Percentiles rank a stretch among this genome's conserved stretches.
Evolutionary conservation across 2,113 vertebrate genomes (phyloP).

Genomic region (Meleagris gallopavo): DNA sequence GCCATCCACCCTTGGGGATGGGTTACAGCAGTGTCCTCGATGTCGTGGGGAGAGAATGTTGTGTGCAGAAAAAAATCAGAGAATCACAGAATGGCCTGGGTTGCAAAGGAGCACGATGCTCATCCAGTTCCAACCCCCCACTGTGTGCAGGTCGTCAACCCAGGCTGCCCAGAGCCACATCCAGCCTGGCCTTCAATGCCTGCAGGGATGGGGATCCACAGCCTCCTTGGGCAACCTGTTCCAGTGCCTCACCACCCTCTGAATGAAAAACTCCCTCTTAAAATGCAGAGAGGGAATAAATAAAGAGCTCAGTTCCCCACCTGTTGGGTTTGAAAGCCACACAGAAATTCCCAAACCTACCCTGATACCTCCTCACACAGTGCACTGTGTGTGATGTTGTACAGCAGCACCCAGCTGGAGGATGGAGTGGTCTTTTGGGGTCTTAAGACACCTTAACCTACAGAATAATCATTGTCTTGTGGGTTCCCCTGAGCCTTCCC

Average conservation of each 20-base stretch:
- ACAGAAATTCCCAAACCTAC: neutral
- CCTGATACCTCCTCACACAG: neutral
- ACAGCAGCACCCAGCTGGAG: neutral
- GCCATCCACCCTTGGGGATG: accelerated
- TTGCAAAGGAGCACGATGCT: too few relatives aligned
- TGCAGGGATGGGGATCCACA: too few relatives aligned
- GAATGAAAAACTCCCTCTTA: too few relatives aligned
- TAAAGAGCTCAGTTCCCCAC: neutral
- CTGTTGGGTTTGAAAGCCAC: neutral
- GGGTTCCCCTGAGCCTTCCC: neutral
- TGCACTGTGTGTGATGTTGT: neutral
- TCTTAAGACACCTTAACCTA: neutral
- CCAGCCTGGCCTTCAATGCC: too few relatives aligned
- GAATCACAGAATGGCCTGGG: too few relatives aligned
- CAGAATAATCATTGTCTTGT: neutral
- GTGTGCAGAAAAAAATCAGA: neutral
- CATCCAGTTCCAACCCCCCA: too few relatives aligned
- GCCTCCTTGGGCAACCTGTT: too few relatives aligned
- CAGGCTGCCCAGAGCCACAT: too few relatives aligned
- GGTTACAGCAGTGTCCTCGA: neutral
- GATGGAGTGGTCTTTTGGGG: neutral
- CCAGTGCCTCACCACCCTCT: too few relatives aligned
- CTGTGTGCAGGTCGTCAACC: too few relatives aligned
- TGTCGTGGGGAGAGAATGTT: accelerated
- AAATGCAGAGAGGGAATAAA: neutral